Base-by-base conservation (phyloP, 2,888 invertebrate species). In the Odontocerum albicorne region DNA sequence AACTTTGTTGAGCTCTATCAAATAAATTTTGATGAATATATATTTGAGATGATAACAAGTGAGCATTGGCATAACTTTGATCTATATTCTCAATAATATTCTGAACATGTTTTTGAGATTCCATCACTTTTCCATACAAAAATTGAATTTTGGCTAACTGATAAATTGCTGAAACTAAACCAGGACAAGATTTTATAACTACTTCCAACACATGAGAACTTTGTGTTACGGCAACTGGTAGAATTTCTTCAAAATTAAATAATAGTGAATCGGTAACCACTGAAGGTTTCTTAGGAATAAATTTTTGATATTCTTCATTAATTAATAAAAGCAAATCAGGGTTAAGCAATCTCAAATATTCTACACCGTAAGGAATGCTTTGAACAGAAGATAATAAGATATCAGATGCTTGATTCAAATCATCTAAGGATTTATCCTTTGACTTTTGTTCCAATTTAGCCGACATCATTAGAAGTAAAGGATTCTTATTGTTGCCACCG, bases 1-100 rank as follows among this genome's bases (percentile, higher is more conserved):
- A 74, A 50, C 87, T 87, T 68, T 94, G 92, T 8, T 88, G 82
- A 0, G 96, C 96, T 66, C 88, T 82, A 13, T 87, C 81, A 64
- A 82, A 90, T 39, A 82, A 77, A 32, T 82, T 80, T 65, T 86
- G 84, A 54, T 84, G 83, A 4, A 93, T 80, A 62, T 90, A 85
- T 47, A 95, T 90, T 70, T 92, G 88, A 1, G 96, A 92, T 74
- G 94, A 81, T 7, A 96, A 73, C 1, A 97, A 77, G 70, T 95
- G 90, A 10, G 89, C 90, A 49, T 92, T 90, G 0, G 89, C 88
- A 66, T 86, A 87, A 0, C 89, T 85, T n/a, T 86, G 82, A 67
- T 94, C 91, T 10, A 87, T 72, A 36, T 83, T 79, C 38, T 88
- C 87, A 33, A 90, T 72, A 49, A 94, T 83, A 64, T 85, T 84